Evolutionary conservation across 2,888 invertebrate genomes (phyloP).

Genomic region (Nemapogon koenigi): DNA sequence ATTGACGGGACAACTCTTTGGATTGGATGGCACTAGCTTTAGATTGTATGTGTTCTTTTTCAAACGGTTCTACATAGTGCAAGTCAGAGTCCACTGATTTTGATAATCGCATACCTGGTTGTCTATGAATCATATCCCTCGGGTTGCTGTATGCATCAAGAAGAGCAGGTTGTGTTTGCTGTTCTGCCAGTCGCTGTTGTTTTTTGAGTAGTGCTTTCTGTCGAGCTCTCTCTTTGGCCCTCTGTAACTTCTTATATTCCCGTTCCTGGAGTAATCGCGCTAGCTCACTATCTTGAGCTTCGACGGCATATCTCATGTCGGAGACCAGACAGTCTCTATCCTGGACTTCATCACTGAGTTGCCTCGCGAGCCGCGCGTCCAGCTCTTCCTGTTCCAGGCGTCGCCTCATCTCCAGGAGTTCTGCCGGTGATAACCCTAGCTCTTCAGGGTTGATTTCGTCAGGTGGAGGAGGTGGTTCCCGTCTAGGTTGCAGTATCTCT

Average conservation of each 20-base stretch:
- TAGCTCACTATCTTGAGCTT: slow-evolving; percentile 54
- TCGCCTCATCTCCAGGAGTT: slow-evolving; percentile 44
- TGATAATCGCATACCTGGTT: slow-evolving; percentile 39
- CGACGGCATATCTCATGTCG: slow-evolving; percentile 55
- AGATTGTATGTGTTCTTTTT: slow-evolving; percentile 54
- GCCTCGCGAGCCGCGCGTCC: slow-evolving; percentile 46
- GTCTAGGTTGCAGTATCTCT: slow-evolving; percentile 34
- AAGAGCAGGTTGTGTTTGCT: slow-evolving; percentile 22
- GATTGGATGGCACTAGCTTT: slow-evolving; percentile 52
- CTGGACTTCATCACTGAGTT: slow-evolving; percentile 42
- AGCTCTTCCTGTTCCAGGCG: slow-evolving; percentile 51
- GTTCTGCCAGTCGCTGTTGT: slow-evolving; percentile 38
- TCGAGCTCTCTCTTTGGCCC: slow-evolving; percentile 52
- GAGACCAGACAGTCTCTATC: slow-evolving; percentile 42
- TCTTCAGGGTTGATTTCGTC: slow-evolving; percentile 38
- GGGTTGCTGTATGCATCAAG: slow-evolving; percentile 59
- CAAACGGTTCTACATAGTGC: slow-evolving; percentile 57
- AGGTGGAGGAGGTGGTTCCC: slow-evolving; percentile 23
- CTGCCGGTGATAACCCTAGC: slow-evolving; percentile 41
- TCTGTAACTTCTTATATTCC: slow-evolving; percentile 53
- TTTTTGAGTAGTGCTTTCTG: slow-evolving; percentile 55
- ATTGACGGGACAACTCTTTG: slow-evolving; percentile 46
- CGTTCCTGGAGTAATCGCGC: slow-evolving; percentile 50
- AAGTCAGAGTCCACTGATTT: slow-evolving; percentile 57
- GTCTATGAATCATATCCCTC: slow-evolving; percentile 42